Base-by-base conservation (phyloP, 2,113 vertebrate species). In the Nesogale talazaci region DNA sequence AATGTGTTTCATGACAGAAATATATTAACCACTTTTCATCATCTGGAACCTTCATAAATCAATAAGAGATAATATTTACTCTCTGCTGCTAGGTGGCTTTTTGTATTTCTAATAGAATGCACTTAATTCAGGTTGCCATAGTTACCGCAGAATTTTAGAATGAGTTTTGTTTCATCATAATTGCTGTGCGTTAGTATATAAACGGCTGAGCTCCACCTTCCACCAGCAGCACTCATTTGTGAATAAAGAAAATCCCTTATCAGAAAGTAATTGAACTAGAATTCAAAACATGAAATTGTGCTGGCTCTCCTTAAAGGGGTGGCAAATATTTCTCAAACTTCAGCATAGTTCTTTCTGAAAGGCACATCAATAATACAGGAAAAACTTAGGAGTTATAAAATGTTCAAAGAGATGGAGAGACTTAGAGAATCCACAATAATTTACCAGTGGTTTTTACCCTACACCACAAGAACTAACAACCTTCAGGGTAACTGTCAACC, bases 51-150 rank as follows among this genome's bases (percentile, higher is more conserved):
- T 97, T 97, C 95, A 97, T 98, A 97, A 98, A 97, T 98, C 98
- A 98, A 97, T 98, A 97, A 98, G 83, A 98, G 97, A 97, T 97
- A 98, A 97, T 98, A 98, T 98, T 98, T 98, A 97, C 93, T 97
- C 79, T 97, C 65, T 95, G 95, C 94, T 98, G 67, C 94, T 95
- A 85, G 83, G 72, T 97, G 34, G 1, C 57, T 96, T 98, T 98
- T 98, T 96, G 89, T 98, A 94, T 96, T 98, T 98, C 95, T 97
- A 97, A 97, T 96, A 97, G 95, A 97, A 98, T 96, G 96, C 95
- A 94, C 85, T 97, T 96, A 97, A 97, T 97, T 91, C 94, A 94
- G 88, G 98, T 98, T 98, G 90, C 98, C 95, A 98, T 98, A 97
- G 98, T 95, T 98, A 98, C 98, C 70, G 92, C 59, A 97, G 95